Evolutionary conservation across 2,113 vertebrate genomes (phyloP).

Genomic region (Arizona elegans): DNA sequence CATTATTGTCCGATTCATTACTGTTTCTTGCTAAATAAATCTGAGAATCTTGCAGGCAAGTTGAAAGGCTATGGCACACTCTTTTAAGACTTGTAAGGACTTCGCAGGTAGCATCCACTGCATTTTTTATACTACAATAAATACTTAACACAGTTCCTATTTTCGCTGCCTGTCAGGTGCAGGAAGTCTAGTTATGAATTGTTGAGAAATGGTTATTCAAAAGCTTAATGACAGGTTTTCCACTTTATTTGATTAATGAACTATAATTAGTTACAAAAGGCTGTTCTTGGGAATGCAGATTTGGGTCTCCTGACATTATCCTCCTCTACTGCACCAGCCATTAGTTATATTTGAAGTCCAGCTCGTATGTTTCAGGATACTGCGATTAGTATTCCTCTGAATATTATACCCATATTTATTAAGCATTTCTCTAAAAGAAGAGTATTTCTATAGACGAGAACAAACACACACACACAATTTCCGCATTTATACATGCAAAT

Average conservation of each 20-base stretch:
- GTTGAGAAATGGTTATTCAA: background rate
- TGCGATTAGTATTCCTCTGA: background rate
- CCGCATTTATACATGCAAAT: background rate
- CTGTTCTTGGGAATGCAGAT: background rate
- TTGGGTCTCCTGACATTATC: background rate
- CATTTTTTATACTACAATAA: background rate
- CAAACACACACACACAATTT: too few relatives aligned
- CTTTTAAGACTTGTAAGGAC: background rate
- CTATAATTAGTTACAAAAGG: slow-evolving; percentile 20
- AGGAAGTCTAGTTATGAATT: background rate
- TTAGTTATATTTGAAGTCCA: background rate
- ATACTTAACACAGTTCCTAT: background rate
- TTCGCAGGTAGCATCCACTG: background rate
- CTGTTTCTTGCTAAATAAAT: background rate
- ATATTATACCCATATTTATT: background rate
- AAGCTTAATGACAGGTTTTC: slow-evolving; percentile 28
- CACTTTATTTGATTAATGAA: slow-evolving; percentile 17
- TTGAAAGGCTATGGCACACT: background rate
- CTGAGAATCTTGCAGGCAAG: background rate
- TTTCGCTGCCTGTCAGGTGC: background rate
- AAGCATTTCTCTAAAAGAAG: background rate
- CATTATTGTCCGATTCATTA: background rate
- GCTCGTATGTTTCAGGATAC: background rate
- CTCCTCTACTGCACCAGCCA: slow-evolving; percentile 4
- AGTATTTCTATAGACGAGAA: background rate